Base-by-base conservation (phyloP, 2,797 vertebrate genomes). In the Protonibea diacanthus region DNA sequence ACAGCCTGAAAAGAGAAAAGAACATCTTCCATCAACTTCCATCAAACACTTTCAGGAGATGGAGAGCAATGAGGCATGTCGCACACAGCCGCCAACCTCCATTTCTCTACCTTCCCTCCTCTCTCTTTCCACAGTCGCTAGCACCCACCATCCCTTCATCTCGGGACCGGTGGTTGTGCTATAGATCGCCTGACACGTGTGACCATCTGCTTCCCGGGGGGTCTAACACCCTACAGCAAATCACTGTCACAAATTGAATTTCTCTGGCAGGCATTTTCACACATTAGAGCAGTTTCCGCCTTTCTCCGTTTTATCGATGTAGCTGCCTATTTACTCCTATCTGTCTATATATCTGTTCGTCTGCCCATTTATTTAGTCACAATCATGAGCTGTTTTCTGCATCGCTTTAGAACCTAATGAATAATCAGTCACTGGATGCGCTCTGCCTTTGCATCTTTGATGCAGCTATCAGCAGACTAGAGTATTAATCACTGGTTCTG, bases 191-290 rank as follows among this genome's bases (percentile, higher is more conserved):
- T 78, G 84, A 78, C 81, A 83, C 75, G 44, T 85, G 71, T 84
- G 76, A 78, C 86, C 77, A 78, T 81, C 75, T 74, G 72, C 64
- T 86, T 82, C 71, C 61, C 42, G 0, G 81, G 80, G 77, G 80
- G 53, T 71, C 76, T 51, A 69, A 51, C 70, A 83, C 70, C 75
- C 40, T 68, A 20, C 52, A 81, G 80, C 81, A 76, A 83, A 89
- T 86, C 84, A 81, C 80, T 51, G 15, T 67, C 60, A 51, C 61
- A 91, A 91, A 90, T 88, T 83, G 42, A 91, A 89, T 89, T 90
- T 88, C 45, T 87, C 70, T 70, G 56, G 76, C 64, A 84, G 82
- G 51, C 75, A 51, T 84, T 85, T 84, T 83, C 72, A 80, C 83
- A 85, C 74, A 89, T 76, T 64, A 87, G 55, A 80, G 76, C 62